phyloP scores from a whole-genome alignment of 2,113 vertebrate genomes.

The Coreoperca whiteheadi region DNA sequence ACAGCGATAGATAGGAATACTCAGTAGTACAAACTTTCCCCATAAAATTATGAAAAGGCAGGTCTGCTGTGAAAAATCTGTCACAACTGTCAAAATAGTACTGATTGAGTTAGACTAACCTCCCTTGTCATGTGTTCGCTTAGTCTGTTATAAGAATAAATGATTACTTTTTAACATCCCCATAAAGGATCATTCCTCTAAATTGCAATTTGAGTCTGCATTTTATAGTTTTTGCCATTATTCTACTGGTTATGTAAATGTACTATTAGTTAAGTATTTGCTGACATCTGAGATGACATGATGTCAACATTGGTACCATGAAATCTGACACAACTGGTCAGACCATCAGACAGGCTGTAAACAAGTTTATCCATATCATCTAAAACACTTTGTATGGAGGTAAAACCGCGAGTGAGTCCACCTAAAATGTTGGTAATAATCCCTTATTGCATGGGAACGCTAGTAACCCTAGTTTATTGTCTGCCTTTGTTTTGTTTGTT shows the following conservation, averaged over 20 bases:
- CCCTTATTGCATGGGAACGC: not conserved
- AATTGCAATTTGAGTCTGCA: not conserved
- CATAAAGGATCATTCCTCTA: not conserved
- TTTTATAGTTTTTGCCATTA: conserved; percentile 5
- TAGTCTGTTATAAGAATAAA: conserved; percentile 1
- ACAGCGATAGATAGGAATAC: conserved; percentile 21
- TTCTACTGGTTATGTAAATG: conserved; percentile 9
- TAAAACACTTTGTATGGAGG: not conserved
- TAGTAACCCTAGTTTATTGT: not conserved
- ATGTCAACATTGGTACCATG: not conserved
- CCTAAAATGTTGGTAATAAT: not conserved
- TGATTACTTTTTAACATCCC: not conserved
- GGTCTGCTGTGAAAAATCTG: not conserved
- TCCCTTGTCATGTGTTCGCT: not conserved
- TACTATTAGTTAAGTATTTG: not conserved
- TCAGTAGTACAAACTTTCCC: no score
- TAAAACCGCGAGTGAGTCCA: not conserved
- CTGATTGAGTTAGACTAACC: not conserved
- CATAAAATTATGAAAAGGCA: not conserved
- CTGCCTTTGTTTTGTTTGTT: not conserved
- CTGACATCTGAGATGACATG: conserved; percentile 1
- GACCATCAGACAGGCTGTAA: not conserved
- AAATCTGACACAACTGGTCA: not conserved
- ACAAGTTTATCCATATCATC: conserved; percentile 15
- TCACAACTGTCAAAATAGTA: not conserved